These are phyloP conservation scores for Eciton burchellii DNA, from an alignment of 1,140 invertebrate species.

Conservation along the genomic window DNA sequence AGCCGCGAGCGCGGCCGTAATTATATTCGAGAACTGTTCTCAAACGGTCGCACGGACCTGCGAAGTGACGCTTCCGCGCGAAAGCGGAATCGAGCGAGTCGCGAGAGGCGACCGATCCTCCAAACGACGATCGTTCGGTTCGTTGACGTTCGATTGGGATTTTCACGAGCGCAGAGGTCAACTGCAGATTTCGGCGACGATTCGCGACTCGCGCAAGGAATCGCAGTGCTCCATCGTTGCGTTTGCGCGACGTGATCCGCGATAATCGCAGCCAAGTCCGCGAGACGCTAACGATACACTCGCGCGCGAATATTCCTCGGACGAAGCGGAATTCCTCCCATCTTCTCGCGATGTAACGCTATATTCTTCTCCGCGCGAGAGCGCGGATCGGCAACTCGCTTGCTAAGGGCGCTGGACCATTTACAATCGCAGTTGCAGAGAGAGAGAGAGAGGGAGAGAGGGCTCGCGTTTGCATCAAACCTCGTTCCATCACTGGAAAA, in stretches of 20 bases:
- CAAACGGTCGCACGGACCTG: too few species aligned
- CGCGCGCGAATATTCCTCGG: conserved; percentile 65
- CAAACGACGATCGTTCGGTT: too few species aligned
- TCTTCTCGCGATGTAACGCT: conserved; percentile 66
- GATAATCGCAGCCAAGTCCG: conserved; percentile 31
- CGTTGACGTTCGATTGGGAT: neutral
- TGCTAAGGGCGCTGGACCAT: conserved; percentile 12
- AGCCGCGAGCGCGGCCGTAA: conserved; percentile 11
- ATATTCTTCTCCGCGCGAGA: conserved; percentile 47
- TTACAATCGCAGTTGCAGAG: neutral
- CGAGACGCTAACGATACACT: conserved; percentile 69
- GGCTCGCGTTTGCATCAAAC: neutral
- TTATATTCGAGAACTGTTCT: neutral
- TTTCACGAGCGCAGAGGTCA: conserved; percentile 4
- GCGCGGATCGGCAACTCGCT: neutral
- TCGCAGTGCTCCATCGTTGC: conserved; percentile 36
- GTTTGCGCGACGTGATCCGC: conserved; percentile 60
- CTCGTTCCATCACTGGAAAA: too few species aligned
- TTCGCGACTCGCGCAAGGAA: conserved; percentile 44
- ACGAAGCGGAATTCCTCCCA: conserved; percentile 49
- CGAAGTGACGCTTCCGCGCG: too few species aligned
- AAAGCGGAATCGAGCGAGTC: too few species aligned
- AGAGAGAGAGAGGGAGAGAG: neutral
- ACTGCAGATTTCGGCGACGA: conserved; percentile 8
- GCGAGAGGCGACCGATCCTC: too few species aligned